A percentile compares a stretch with the other conserved stretches of the same genome.
Conservation (phyloP, 2,113 vertebrate genomes). For the Lamprotornis superbus region DNA sequence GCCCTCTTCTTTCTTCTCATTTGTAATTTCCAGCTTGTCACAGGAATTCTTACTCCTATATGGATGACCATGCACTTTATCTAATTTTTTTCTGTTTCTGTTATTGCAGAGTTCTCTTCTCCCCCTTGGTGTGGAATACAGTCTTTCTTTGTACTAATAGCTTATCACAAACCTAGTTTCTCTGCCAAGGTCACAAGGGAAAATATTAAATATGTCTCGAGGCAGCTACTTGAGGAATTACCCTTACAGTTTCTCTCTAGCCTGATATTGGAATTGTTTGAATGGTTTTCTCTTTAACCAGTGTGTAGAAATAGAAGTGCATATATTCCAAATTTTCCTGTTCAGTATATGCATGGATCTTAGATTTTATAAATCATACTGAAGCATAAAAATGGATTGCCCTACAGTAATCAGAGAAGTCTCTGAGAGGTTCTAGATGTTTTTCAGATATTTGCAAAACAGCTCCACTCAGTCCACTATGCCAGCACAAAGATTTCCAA, state of each 20-base stretch:
- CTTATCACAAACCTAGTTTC: neutral
- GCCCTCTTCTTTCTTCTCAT: neutral
- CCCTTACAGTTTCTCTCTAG: neutral
- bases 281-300: neutral
- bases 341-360: neutral
- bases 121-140: neutral
- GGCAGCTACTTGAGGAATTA: neutral
- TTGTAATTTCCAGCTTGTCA: slow-evolving; percentile 22
- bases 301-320: neutral
- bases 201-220: neutral
- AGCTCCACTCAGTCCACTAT: neutral
- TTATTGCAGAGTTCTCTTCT: neutral
- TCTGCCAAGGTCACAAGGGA: neutral
- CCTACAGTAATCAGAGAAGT: neutral
- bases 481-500: neutral
- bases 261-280: neutral
- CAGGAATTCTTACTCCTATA: neutral
- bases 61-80: neutral
- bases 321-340: neutral
- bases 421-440: neutral
- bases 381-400: neutral
- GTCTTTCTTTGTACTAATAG: neutral
- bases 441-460: neutral
- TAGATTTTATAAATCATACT: neutral
- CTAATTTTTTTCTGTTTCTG: neutral